These are phyloP conservation scores for Neodiprion fabricii DNA, from an alignment of 1,140 invertebrate genomes.

Conservation along the genomic window DNA sequence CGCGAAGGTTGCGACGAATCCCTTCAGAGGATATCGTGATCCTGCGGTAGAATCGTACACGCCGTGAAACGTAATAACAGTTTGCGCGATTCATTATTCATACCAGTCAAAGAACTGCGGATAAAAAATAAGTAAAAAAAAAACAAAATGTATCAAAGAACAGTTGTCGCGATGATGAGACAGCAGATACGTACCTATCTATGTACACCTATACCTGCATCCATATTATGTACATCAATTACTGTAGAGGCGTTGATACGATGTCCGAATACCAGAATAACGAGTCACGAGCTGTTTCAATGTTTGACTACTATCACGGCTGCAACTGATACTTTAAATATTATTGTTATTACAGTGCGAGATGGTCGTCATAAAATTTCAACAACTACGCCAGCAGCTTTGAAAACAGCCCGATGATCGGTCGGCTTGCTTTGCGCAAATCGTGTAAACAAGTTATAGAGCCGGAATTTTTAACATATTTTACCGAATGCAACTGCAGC, in stretches of 20 bases:
- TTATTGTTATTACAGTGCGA: background rate
- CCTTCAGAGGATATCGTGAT: no score
- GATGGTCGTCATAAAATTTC: no score
- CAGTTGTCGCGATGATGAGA: background rate
- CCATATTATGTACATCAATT: no score
- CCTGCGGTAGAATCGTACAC: no score
- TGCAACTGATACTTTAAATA: background rate
- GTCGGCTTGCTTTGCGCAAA: no score
- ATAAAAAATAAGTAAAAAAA: background rate
- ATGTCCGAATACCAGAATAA: background rate
- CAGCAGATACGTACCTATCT: background rate
- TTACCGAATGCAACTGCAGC: background rate
- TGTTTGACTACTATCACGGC: background rate
- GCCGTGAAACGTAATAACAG: no score
- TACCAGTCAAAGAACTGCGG: background rate
- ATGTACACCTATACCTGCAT: no score
- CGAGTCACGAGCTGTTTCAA: background rate
- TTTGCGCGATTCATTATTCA: background rate
- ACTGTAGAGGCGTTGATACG: background rate
- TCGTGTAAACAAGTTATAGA: no score
- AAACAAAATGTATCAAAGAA: background rate
- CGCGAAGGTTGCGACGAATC: no score
- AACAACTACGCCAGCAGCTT: no score
- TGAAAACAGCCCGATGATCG: no score
- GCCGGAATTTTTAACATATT: background rate